Evolutionary conservation across 2,888 invertebrate genomes (phyloP).

Genomic region (Branchellion lobata): DNA sequence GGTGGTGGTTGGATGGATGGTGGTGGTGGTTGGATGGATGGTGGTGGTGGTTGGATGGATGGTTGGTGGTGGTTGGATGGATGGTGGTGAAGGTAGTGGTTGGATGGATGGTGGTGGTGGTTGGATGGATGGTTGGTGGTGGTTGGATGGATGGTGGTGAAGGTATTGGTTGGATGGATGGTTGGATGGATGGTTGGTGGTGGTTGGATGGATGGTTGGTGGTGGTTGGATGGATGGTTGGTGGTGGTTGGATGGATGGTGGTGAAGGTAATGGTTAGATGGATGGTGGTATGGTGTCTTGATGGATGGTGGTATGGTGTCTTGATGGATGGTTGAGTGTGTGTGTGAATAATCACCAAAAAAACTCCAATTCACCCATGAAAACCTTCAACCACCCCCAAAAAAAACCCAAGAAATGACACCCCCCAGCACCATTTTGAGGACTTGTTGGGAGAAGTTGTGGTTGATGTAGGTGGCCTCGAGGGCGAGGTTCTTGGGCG

Average conservation of each 20-base stretch:
- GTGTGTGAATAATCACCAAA: background rate
- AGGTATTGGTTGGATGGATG: background rate
- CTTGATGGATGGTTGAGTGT: background rate
- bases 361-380: too few relatives aligned
- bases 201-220: background rate
- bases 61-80: too few relatives aligned
- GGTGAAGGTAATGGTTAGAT: background rate
- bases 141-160: too few relatives aligned
- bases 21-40: background rate
- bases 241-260: background rate
- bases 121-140: background rate
- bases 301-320: background rate
- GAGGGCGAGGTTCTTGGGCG: slow-evolving; percentile 88
- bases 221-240: background rate
- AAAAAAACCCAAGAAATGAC: too few relatives aligned
- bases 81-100: too few relatives aligned
- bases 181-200: background rate
- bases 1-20: background rate
- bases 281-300: background rate
- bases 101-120: background rate
- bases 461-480: slow-evolving; percentile 99
- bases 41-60: too few relatives aligned
- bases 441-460: slow-evolving; percentile 96
- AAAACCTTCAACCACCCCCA: too few relatives aligned
- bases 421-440: slow-evolving; percentile 65